Evolutionary conservation across 2,797 vertebrate species (phyloP).

Genomic region (Notoglanidium macrostoma): DNA sequence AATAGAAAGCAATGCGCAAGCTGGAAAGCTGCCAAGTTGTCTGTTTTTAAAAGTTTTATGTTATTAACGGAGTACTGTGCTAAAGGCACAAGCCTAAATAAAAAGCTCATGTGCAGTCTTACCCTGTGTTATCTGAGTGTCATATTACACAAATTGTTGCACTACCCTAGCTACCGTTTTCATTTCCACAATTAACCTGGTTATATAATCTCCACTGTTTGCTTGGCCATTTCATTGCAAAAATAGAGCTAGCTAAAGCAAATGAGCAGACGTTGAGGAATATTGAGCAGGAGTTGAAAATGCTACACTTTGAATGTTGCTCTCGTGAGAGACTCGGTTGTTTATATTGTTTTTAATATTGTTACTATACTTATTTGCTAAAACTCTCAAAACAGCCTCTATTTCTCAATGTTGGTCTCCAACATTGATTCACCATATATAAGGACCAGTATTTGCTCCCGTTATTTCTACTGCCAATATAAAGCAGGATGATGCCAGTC

Average conservation of each 20-base stretch:
- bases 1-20: neutral
- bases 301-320: neutral
- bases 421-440: neutral
- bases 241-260: neutral
- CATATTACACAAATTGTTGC: neutral
- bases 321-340: neutral
- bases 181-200: neutral
- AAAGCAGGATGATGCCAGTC: neutral
- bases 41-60: neutral
- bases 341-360: neutral
- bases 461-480: neutral
- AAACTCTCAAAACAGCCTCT: neutral
- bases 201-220: neutral
- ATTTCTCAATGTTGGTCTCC: neutral
- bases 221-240: neutral
- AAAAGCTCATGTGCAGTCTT: neutral
- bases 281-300: neutral
- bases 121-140: neutral
- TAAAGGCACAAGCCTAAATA: slow-evolving; percentile 8
- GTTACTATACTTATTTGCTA: neutral
- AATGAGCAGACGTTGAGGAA: neutral
- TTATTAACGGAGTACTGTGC: neutral
- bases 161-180: neutral
- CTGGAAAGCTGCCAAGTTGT: neutral
- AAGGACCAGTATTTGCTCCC: neutral